Conservation (phyloP, 2,888 invertebrate genomes). For the Clitarchus hookeri region DNA sequence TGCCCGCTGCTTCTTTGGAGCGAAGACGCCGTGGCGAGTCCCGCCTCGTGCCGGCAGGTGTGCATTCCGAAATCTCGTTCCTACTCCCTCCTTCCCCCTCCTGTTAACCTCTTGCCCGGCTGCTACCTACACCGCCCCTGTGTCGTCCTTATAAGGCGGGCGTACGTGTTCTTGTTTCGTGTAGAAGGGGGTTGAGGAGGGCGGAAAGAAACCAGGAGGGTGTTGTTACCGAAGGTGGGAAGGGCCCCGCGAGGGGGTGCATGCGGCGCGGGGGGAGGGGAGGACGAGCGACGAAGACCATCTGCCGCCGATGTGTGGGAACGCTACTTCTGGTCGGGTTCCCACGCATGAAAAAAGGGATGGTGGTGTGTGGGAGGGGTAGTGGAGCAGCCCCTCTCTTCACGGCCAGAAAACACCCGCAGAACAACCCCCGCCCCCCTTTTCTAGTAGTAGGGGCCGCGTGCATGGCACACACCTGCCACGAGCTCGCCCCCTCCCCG, state of each 20-base stretch:
- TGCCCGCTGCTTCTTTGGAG: background rate
- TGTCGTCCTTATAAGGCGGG: background rate
- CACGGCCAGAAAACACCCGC: slow-evolving; percentile 15
- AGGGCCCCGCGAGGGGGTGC: background rate
- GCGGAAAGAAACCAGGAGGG: slow-evolving; percentile 24
- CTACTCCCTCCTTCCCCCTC: background rate
- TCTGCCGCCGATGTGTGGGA: slow-evolving; percentile 44
- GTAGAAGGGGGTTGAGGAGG: background rate
- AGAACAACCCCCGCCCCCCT: slow-evolving; percentile 35
- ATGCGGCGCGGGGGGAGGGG: background rate
- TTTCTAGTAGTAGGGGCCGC: slow-evolving; percentile 15
- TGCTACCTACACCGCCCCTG: slow-evolving; percentile 3
- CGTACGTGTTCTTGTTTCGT: too few species aligned
- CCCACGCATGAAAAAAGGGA: slow-evolving; percentile 40
- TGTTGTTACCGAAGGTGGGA: slow-evolving; percentile 22
- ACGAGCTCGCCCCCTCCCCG: slow-evolving; percentile 41
- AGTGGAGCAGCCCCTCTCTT: background rate
- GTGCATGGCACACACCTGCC: slow-evolving; percentile 46
- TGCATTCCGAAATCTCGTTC: slow-evolving; percentile 21
- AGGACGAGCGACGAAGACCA: slow-evolving; percentile 32
- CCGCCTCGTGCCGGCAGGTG: background rate
- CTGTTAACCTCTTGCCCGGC: background rate
- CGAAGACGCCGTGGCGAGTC: background rate
- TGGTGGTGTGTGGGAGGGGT: background rate
- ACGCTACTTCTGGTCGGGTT: slow-evolving; percentile 38